phyloP scores from a whole-genome alignment of 2,888 invertebrate genomes.

The Latheticus oryzae region DNA sequence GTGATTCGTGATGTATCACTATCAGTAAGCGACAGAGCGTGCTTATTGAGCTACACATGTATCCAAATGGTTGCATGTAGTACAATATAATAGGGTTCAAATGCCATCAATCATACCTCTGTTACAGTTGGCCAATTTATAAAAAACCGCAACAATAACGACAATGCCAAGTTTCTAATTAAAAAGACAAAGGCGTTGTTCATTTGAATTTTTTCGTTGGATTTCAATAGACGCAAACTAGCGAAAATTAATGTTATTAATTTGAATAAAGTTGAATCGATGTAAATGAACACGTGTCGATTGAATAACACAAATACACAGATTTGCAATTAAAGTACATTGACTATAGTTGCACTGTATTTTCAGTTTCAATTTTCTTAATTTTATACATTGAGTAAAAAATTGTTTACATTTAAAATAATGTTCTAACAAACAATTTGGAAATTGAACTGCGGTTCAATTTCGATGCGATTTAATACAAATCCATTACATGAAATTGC shows the following conservation, averaged over 20 bases:
- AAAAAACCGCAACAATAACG: no score
- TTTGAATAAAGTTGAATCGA: slow-evolving; percentile 15
- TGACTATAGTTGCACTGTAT: no score
- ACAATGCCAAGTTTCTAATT: slow-evolving; percentile 4
- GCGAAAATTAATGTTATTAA: no score
- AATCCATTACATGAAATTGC: neutral
- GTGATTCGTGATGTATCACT: slow-evolving; percentile 18
- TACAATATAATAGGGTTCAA: slow-evolving; percentile 15
- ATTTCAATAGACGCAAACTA: no score
- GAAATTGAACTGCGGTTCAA: no score
- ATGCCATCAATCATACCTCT: slow-evolving; percentile 28
- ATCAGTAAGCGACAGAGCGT: slow-evolving; percentile 18
- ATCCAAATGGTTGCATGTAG: slow-evolving; percentile 25
- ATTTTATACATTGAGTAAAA: no score
- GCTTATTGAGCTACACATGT: slow-evolving; percentile 26
- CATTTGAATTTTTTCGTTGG: neutral
- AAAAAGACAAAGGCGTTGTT: slow-evolving; percentile 3
- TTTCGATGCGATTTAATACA: no score
- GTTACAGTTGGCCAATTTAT: slow-evolving; percentile 12
- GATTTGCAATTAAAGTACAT: slow-evolving; percentile 1
- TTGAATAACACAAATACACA: slow-evolving; percentile 14
- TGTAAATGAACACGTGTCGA: slow-evolving; percentile 18
- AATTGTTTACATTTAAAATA: no score
- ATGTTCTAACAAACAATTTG: no score
- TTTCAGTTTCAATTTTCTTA: no score